Base-by-base conservation (phyloP, 2,113 vertebrate genomes). In the Eretmochelys imbricata region DNA sequence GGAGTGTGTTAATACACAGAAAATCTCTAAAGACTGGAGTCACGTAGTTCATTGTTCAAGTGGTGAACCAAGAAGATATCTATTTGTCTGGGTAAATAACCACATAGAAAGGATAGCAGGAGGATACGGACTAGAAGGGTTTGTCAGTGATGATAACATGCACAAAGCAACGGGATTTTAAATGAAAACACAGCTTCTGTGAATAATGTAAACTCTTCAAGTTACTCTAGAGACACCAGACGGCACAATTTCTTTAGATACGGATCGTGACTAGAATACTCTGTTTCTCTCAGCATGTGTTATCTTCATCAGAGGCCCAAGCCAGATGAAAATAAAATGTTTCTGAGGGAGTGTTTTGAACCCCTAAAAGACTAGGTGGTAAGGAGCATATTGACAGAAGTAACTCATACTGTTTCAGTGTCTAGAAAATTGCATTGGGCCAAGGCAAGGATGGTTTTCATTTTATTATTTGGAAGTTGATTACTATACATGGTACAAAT, bases 151-250 rank as follows among this genome's bases (percentile, higher is more conserved):
- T 82, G 94, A 89, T 96, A 97, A 95, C 24, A 19, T 93, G 50
- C 80, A 88, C 82, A 91, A 96, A 24, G 0, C 95, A 97, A 94
- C 87, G 93, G 82, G 94, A 97, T 94, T 98, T 97, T 94, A 97
- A 98, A 98, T 78, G 97, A 98, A 96, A 97, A 93, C 80, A 86
- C 46, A 79, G 89, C 69, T 96, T 97, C 87, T 92, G 93, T 97
- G 97, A 98, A 97, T 96, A 97, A 97, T n/a, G 49, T 93, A 94
- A 85, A 89, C 12, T 95, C 75, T 90, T 97, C 89, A 95, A 93
- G 88, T 90, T 95, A 88, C 93, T 91, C 95, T 57, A 27, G 91
- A 94, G 91, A 96, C 46, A 19, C 22, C 8, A 94, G 78, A 81
- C 46, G 80, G 84, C 42, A 92, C 83, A 87, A 89, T 87, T 93